A percentile compares a stretch with the other conserved stretches of the same genome.
Evolutionary conservation across 2,797 vertebrate genomes (phyloP).

Genomic region (Harpagifer antarcticus): DNA sequence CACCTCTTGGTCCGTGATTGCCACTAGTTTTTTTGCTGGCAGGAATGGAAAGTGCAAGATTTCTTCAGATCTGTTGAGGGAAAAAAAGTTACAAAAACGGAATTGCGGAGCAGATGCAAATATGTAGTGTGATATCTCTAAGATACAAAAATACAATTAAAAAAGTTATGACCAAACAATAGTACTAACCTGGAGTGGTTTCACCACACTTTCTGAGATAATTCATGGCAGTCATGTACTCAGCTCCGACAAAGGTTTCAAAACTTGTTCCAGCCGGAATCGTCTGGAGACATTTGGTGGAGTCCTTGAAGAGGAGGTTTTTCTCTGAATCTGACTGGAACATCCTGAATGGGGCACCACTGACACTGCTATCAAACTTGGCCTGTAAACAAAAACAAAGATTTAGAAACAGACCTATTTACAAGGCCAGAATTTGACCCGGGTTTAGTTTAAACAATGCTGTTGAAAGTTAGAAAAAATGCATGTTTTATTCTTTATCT

Average conservation of each 20-base stretch:
- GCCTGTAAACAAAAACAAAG: constrained; percentile 51
- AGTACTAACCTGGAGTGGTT: constrained; percentile 80
- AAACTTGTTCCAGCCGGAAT: constrained; percentile 43
- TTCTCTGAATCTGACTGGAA: constrained; percentile 82
- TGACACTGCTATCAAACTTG: constrained; percentile 66
- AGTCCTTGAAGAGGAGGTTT: constrained; percentile 93
- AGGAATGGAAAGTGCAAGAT: constrained; percentile 85
- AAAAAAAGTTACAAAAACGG: constrained; percentile 11
- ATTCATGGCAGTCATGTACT: constrained; percentile 76
- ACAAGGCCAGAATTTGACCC: not conserved
- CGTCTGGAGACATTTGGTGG: constrained; percentile 89
- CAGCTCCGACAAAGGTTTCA: constrained; percentile 78
- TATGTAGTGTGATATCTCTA: not conserved
- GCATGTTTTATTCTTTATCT: too few relatives aligned
- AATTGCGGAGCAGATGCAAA: not conserved
- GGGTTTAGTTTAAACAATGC: too few relatives aligned
- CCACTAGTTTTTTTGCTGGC: constrained; percentile 61
- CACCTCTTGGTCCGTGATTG: not conserved
- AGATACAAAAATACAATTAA: not conserved
- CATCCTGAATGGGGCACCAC: constrained; percentile 74
- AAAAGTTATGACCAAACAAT: not conserved
- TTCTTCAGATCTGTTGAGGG: constrained; percentile 85
- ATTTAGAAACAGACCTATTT: not conserved
- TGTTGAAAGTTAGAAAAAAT: too few relatives aligned
- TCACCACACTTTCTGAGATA: constrained; percentile 77